Evolutionary conservation across 1,140 invertebrate species (phyloP).

Genomic region (Drosophila miranda): DNA sequence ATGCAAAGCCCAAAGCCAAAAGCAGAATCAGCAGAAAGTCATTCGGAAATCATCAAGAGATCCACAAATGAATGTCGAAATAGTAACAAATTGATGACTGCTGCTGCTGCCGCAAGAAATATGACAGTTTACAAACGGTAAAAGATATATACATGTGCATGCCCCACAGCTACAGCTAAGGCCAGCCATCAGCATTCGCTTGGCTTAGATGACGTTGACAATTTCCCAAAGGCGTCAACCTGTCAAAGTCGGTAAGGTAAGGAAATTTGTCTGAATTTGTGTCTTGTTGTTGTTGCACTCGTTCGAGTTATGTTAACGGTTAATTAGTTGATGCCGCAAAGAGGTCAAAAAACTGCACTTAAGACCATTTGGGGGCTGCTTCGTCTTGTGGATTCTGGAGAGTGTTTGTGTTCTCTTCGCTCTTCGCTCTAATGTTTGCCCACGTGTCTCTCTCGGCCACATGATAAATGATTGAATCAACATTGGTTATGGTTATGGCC

Average conservation of each 20-base stretch:
- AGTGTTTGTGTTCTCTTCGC: constrained; percentile 17
- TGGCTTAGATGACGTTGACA: constrained; percentile 66
- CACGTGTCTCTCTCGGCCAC: constrained; percentile 15
- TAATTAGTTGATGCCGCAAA: constrained; percentile 53
- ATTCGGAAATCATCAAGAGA: constrained; percentile 59
- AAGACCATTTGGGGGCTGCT: constrained; percentile 1
- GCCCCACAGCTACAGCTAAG: constrained; percentile 18
- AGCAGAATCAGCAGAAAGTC: constrained; percentile 10
- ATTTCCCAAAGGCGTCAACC: constrained; percentile 49
- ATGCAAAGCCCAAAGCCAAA: constrained; percentile 20
- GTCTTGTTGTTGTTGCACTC: not conserved
- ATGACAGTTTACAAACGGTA: constrained; percentile 70
- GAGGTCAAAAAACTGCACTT: constrained; percentile 62
- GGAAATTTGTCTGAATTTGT: constrained; percentile 31
- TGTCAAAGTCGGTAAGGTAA: constrained; percentile 20
- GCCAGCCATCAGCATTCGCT: constrained; percentile 39
- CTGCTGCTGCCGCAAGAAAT: constrained; percentile 32
- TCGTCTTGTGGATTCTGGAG: not conserved
- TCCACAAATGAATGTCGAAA: constrained; percentile 62
- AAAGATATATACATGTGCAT: constrained; percentile 33
- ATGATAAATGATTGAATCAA: constrained; percentile 47
- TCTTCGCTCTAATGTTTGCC: constrained; percentile 23
- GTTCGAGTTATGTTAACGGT: constrained; percentile 38
- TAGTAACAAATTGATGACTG: constrained; percentile 69
- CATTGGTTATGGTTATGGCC: constrained; percentile 7